phyloP scores from a whole-genome alignment of 2,797 vertebrate species.

The Enteromius afrohamiltoni region DNA sequence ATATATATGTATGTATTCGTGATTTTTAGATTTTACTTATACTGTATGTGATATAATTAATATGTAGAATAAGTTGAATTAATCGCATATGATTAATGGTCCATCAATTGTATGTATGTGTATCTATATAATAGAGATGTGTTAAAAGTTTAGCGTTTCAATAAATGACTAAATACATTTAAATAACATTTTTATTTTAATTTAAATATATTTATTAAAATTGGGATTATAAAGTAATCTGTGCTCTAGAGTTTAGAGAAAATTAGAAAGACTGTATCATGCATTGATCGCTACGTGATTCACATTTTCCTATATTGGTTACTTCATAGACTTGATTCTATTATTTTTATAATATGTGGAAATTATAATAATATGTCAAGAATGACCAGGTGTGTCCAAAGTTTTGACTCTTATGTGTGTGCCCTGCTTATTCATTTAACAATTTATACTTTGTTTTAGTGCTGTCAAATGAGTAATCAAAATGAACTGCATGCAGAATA shows the following conservation, averaged over 20 bases:
- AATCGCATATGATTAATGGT: neutral
- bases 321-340: neutral
- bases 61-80: neutral
- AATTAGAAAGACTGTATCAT: neutral
- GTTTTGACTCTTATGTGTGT: neutral
- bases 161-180: neutral
- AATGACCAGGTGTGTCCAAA: neutral
- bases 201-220: neutral
- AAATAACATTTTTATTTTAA: neutral
- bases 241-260: neutral
- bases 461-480: too few species aligned
- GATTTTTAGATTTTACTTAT: neutral
- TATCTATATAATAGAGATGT: too few species aligned
- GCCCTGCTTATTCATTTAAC: neutral
- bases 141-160: too few species aligned
- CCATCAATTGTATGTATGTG: neutral
- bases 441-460: neutral
- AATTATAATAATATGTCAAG: neutral
- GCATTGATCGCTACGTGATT: neutral
- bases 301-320: neutral
- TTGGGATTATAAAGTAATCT: neutral
- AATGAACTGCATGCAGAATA: too few species aligned
- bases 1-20: too few species aligned
- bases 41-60: neutral
- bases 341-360: neutral